These are phyloP conservation scores for Tor tambroides DNA, from an alignment of 2,113 vertebrate genomes.

Conservation along the genomic window DNA sequence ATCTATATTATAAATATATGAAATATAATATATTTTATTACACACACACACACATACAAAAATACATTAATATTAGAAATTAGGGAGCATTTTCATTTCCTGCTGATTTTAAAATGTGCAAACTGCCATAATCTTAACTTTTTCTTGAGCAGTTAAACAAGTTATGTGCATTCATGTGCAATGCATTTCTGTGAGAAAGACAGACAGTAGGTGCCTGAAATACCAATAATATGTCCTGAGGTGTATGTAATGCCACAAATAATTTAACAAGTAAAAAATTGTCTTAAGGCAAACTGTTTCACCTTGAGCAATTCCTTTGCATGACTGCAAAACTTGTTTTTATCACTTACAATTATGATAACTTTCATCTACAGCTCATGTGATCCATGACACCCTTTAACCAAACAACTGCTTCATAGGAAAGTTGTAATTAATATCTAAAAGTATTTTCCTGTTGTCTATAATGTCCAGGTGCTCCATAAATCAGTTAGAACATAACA, in stretches of 20 bases:
- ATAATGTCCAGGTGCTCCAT: conserved; percentile 25
- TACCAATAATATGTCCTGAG: background rate
- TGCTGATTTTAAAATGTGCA: background rate
- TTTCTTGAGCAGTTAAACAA: conserved; percentile 6
- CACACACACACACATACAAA: too few relatives aligned
- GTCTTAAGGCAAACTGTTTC: conserved; percentile 1
- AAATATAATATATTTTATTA: too few relatives aligned
- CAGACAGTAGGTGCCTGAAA: background rate
- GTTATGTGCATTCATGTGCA: background rate
- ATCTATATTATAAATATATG: too few relatives aligned
- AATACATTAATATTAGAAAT: too few relatives aligned
- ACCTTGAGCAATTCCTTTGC: conserved; percentile 11
- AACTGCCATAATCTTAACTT: background rate
- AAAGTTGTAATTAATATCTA: conserved; percentile 23
- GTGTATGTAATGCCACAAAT: background rate
- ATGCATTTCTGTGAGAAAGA: background rate
- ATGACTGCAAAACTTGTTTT: background rate
- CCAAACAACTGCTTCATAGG: background rate
- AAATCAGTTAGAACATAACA: background rate
- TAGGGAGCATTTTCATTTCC: too few relatives aligned
- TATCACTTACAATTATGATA: background rate
- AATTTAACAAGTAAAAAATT: background rate
- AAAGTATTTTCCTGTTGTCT: conserved; percentile 7
- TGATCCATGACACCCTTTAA: background rate
- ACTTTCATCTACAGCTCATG: background rate